Base-by-base conservation (phyloP, 2,797 vertebrate genomes). In the Mormyrops boulengeri region DNA sequence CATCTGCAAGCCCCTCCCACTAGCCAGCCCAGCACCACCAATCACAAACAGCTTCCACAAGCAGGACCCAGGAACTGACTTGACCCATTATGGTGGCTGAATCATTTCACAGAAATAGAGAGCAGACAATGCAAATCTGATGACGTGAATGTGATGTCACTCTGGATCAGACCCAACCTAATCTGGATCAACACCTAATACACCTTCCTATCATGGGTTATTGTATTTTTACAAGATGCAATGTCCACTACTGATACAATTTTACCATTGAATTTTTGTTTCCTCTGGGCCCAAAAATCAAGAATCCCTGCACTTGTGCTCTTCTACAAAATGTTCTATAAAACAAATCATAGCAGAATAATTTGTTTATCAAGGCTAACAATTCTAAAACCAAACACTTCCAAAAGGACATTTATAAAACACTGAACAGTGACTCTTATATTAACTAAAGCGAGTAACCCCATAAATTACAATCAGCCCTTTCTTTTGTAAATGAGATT, bases 71-170 rank as follows among this genome's bases (percentile, higher is more conserved):
- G 89, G 89, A 53, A 84, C 89, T 89, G 90, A 86, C 92, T 90
- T 89, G 47, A 92, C 95, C 90, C 92, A 91, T 91, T 90, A 93
- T 95, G 95, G 95, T 95, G 95, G 94, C 92, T 94, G 94, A 95
- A 77, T 14, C 0, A 12, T 38, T 77, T 77, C 2, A 7, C 34
- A 17, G 12, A 77, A 73, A 38, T 3, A 38, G 11, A 14, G 34
- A 77, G 34, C 69, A 77, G 34, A 3, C 1, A 41, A 41, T 19
- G 4, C 73, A 41, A 26, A 80, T 80, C 34, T 41, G 69, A 77
- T 77, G 34, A 77, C 2, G 11, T 38, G 30, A 77, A 14, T 38
- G 5, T 19, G 34, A 77, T 41, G 12, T 77, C 69, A 19, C 69
- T 41, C 34, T 19, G 4, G 69, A 38, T 41, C 1, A 12, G 38